Conservation (phyloP, 2,113 vertebrate species). For the Octodon degus region DNA sequence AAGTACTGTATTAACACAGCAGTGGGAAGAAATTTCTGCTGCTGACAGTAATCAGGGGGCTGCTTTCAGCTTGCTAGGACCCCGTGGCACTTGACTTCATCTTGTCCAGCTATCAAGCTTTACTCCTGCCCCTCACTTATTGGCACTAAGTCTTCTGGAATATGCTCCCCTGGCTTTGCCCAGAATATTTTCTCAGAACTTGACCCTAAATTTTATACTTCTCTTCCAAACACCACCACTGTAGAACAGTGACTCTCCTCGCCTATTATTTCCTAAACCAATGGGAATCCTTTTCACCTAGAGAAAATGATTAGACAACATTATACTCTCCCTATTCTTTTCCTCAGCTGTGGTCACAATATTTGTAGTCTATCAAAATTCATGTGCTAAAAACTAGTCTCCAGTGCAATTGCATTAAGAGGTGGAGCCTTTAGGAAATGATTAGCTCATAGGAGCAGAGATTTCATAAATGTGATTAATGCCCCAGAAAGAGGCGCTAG, state of each 20-base stretch:
- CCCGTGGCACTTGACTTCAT: background rate
- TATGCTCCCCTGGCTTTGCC: background rate
- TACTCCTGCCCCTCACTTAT: background rate
- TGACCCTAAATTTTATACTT: background rate
- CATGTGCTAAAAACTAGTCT: background rate
- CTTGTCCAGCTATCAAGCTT: background rate
- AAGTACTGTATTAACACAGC: background rate
- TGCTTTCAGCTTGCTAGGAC: background rate
- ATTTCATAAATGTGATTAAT: background rate
- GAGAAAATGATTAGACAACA: background rate
- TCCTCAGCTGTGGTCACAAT: background rate
- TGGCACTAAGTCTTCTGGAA: background rate
- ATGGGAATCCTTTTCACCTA: background rate
- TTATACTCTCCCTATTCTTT: background rate
- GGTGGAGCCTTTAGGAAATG: background rate
- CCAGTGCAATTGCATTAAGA: background rate
- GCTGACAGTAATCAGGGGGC: background rate
- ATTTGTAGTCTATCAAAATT: background rate
- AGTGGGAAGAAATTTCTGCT: background rate
- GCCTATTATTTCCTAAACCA: background rate
- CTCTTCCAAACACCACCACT: background rate
- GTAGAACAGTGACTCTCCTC: background rate
- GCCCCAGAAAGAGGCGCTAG: background rate
- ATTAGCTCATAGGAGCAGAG: background rate
- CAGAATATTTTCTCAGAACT: background rate